Percentiles rank a stretch among this genome's conserved stretches.
Evolutionary conservation across 2,113 vertebrate species (phyloP).

Genomic region (Grammomys dolichurus): DNA sequence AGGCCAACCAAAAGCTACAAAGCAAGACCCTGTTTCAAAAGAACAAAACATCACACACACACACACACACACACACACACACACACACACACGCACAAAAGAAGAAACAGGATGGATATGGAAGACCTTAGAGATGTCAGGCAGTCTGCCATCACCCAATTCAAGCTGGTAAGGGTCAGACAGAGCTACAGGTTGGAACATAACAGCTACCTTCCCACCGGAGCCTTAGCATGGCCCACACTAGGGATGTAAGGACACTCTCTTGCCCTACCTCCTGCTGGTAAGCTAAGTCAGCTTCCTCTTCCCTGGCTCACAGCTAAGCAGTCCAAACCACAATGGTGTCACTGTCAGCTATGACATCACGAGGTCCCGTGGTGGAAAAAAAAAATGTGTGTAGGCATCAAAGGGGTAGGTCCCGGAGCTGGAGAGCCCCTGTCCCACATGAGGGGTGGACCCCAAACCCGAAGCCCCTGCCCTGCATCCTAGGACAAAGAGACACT

Average conservation of each 20-base stretch:
- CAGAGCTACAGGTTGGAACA: background rate
- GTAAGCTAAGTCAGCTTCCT: conserved; percentile 65
- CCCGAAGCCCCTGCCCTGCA: background rate
- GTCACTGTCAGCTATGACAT: conserved; percentile 64
- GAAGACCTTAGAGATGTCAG: background rate
- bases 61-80: too few relatives aligned
- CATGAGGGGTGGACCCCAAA: background rate
- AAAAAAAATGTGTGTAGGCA: conserved; percentile 31
- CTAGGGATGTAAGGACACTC: background rate
- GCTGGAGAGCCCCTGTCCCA: background rate
- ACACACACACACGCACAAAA: too few relatives aligned
- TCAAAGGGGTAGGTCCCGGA: background rate
- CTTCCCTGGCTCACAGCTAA: background rate
- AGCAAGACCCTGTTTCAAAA: background rate
- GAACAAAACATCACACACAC: background rate
- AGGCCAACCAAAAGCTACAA: background rate
- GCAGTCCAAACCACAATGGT: conserved; percentile 74
- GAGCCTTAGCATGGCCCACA: background rate
- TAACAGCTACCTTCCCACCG: background rate
- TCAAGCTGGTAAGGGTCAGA: background rate
- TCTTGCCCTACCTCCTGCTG: background rate
- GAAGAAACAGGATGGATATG: background rate
- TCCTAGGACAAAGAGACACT: background rate
- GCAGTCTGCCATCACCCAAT: background rate
- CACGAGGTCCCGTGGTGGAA: conserved; percentile 17